These are phyloP conservation scores for Melopsittacus undulatus DNA, from an alignment of 2,797 vertebrate genomes.

Conservation along the genomic window DNA sequence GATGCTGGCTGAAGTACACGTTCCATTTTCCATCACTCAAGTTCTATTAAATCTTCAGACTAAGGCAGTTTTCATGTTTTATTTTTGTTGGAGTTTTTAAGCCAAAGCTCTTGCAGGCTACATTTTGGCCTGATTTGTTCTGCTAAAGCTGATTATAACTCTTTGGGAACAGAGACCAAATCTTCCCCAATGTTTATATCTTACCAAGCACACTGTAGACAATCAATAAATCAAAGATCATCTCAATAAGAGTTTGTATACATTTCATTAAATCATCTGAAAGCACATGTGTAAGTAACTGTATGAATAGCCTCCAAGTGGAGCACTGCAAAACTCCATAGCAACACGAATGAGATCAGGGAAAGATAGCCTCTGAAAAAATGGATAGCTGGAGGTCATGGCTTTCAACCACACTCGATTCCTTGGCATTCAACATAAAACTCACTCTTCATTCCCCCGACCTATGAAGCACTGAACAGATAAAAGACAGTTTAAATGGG, in stretches of 20 bases:
- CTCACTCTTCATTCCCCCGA: rapidly evolving
- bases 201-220: not conserved
- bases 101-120: not conserved
- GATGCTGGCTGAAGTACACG: not conserved
- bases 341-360: conserved; percentile 14
- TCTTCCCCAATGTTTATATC: not conserved
- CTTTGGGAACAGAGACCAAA: not conserved
- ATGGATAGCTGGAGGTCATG: not conserved
- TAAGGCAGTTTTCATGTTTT: not conserved
- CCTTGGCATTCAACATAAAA: not conserved
- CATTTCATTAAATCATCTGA: conserved; percentile 29
- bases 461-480: not conserved
- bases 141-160: not conserved
- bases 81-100: not conserved
- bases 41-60: not conserved
- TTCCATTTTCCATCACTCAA: not conserved
- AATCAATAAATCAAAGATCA: conserved; percentile 1
- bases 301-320: not conserved
- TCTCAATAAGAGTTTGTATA: conserved; percentile 2
- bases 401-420: not conserved
- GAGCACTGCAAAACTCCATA: not conserved
- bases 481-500: not conserved
- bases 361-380: not conserved
- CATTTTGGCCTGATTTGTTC: not conserved
- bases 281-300: not conserved